phyloP scores from a whole-genome alignment of 2,888 invertebrate species.

The Cancer borealis region DNA sequence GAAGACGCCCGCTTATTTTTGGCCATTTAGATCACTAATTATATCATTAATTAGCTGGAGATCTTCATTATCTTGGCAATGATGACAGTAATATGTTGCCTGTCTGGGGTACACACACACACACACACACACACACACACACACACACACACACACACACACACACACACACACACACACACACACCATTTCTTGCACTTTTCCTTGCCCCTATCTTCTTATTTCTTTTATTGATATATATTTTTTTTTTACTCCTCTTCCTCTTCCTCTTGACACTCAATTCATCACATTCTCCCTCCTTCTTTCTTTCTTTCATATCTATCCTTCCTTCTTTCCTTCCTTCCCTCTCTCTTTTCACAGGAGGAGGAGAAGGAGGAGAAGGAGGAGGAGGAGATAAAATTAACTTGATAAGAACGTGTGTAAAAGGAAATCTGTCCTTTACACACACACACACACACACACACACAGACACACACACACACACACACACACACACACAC shows the following conservation, averaged over 20 bases:
- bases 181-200: neutral
- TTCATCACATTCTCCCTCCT: neutral
- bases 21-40: slow-evolving; percentile 29
- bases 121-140: slow-evolving; percentile 20
- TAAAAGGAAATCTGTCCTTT: too few relatives aligned
- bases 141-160: neutral
- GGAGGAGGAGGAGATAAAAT: neutral
- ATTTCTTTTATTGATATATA: neutral
- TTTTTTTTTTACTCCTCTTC: neutral
- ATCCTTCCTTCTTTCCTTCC: neutral
- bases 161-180: neutral
- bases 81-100: slow-evolving; percentile 31
- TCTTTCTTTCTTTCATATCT: neutral
- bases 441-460: neutral
- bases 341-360: too few relatives aligned
- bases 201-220: neutral
- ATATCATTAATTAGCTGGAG: slow-evolving; percentile 15
- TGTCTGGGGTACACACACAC: slow-evolving; percentile 2
- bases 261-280: neutral
- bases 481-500: slow-evolving; percentile 20
- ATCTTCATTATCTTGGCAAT: slow-evolving; percentile 29
- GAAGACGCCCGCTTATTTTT: slow-evolving; percentile 33
- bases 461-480: slow-evolving; percentile 12
- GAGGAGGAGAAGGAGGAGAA: slow-evolving; percentile 3
- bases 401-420: too few relatives aligned